Evolutionary conservation across 2,797 vertebrate species (phyloP).

Genomic region (Anguilla megastoma): DNA sequence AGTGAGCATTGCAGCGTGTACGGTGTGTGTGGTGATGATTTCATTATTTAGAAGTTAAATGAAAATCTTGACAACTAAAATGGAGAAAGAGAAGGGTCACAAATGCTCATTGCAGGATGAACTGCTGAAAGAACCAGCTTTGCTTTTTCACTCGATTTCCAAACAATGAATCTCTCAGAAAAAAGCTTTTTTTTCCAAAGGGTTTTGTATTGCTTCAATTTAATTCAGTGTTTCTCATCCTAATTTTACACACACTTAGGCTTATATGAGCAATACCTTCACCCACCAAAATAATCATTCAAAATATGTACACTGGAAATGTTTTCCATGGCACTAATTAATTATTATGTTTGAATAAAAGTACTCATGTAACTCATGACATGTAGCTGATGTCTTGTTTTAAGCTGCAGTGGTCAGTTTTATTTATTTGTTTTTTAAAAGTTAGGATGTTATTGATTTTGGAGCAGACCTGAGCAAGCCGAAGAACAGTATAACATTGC

Average conservation of each 20-base stretch:
- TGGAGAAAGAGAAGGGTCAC: not conserved
- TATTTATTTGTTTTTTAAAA: not conserved
- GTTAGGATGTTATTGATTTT: not conserved
- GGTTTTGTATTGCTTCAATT: not conserved
- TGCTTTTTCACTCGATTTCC: not conserved
- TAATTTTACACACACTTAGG: not conserved
- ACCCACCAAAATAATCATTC: not conserved
- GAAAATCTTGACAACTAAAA: not conserved
- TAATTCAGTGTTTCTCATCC: not conserved
- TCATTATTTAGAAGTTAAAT: conserved; percentile 4
- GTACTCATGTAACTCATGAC: not conserved
- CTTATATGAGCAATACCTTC: not conserved
- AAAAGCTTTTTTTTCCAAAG: not conserved
- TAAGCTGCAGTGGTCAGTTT: not conserved
- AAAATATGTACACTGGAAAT: not conserved
- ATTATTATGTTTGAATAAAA: not conserved
- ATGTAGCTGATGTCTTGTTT: not conserved
- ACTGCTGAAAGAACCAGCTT: not conserved
- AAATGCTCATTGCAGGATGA: not conserved
- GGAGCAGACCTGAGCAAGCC: not conserved
- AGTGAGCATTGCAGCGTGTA: not conserved
- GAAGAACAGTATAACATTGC: not conserved
- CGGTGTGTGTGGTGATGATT: not conserved
- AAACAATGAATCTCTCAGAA: not conserved
- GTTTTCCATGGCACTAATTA: conserved; percentile 6